These are phyloP conservation scores for Drosophila mimica DNA, from an alignment of 2,888 invertebrate genomes.

Conservation along the genomic window DNA sequence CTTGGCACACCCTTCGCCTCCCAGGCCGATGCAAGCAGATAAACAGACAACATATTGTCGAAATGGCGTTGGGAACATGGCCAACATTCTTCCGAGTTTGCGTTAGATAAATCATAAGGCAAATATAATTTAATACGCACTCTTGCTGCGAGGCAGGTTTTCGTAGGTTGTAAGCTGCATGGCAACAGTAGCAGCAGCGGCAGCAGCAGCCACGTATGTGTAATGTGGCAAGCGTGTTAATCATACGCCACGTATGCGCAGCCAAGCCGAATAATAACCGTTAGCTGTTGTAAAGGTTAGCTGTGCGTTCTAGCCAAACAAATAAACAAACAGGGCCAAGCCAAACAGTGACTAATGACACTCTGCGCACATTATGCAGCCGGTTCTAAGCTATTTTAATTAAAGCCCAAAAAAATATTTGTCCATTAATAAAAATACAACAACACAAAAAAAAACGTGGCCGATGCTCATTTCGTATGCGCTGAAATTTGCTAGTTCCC, in stretches of 20 bases:
- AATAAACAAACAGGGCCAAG: neutral
- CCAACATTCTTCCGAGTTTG: slow-evolving; percentile 26
- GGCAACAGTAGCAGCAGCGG: slow-evolving; percentile 8
- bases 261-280: slow-evolving; percentile 49
- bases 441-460: slow-evolving; percentile 10
- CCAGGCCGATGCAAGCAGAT: neutral
- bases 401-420: slow-evolving; percentile 48
- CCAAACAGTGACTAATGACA: slow-evolving; percentile 38
- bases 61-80: slow-evolving; percentile 38
- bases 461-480: slow-evolving; percentile 51
- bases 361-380: slow-evolving; percentile 43
- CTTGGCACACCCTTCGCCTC: neutral
- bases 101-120: slow-evolving; percentile 71
- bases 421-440: slow-evolving; percentile 14
- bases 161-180: slow-evolving; percentile 19
- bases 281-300: neutral
- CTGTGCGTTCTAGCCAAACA: neutral
- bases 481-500: neutral
- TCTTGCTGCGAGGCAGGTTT: slow-evolving; percentile 10
- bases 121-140: slow-evolving; percentile 66
- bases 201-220: slow-evolving; percentile 46
- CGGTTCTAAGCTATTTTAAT: slow-evolving; percentile 56
- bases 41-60: slow-evolving; percentile 50
- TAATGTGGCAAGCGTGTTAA: slow-evolving; percentile 64
- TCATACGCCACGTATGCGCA: slow-evolving; percentile 61